A percentile compares a stretch with the other conserved stretches of the same genome.
phyloP scores from a whole-genome alignment of 1,140 invertebrate species.

The Drosophila busckii region DNA sequence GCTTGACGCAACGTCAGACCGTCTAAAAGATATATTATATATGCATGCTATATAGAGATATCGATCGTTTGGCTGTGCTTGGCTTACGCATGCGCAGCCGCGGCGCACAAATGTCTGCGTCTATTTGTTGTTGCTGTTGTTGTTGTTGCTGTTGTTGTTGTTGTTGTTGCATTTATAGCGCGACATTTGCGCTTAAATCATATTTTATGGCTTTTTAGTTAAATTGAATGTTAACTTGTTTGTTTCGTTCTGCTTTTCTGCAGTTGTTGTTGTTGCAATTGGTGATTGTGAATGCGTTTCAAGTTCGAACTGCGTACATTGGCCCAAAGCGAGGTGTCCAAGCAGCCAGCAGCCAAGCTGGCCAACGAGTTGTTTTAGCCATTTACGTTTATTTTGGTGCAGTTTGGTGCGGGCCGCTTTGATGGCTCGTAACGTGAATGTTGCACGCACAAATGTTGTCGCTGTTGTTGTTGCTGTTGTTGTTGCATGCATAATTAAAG shows the following conservation, averaged over 20 bases:
- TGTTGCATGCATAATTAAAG: constrained; percentile 29
- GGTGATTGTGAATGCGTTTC: constrained; percentile 32
- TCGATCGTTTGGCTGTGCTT: constrained; percentile 36
- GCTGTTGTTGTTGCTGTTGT: constrained; percentile 31
- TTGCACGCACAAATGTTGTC: constrained; percentile 39
- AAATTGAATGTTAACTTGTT: constrained; percentile 77
- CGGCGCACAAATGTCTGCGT: constrained; percentile 31
- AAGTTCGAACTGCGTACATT: constrained; percentile 36
- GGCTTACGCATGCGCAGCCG: constrained; percentile 60
- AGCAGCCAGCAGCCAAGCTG: background rate
- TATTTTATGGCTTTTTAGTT: constrained; percentile 74
- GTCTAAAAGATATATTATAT: too few relatives aligned
- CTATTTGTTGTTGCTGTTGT: constrained; percentile 15
- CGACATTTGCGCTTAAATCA: constrained; percentile 75
- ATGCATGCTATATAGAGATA: constrained; percentile 32
- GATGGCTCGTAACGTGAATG: constrained; percentile 31
- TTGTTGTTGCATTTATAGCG: constrained; percentile 12
- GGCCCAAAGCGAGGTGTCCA: constrained; percentile 10
- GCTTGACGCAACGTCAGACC: too few relatives aligned
- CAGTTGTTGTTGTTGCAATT: constrained; percentile 25
- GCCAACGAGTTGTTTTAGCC: constrained; percentile 14
- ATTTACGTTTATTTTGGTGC: constrained; percentile 27
- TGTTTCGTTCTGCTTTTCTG: constrained; percentile 71
- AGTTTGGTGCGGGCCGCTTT: constrained; percentile 26
- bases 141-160: constrained; percentile 13